A percentile compares a stretch with the other conserved stretches of the same genome.
phyloP scores from a whole-genome alignment of 2,797 vertebrate species.

The Epinephelus coioides region DNA sequence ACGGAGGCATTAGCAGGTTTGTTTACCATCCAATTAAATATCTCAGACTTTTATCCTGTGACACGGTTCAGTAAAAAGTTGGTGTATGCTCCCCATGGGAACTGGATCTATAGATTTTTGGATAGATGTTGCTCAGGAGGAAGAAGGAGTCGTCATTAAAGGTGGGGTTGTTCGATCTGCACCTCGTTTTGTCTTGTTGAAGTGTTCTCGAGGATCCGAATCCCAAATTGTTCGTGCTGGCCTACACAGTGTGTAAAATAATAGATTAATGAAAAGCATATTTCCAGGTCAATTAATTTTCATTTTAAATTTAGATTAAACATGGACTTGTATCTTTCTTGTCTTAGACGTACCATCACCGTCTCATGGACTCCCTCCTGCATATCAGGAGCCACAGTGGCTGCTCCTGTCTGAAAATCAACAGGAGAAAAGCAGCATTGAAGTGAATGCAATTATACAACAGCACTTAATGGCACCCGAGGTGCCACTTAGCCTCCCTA shows the following conservation, averaged over 20 bases:
- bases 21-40: constrained; percentile 12
- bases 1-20: constrained; percentile 9
- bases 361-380: neutral
- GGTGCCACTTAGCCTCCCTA: constrained; percentile 70
- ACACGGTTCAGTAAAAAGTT: neutral
- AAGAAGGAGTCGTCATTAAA: neutral
- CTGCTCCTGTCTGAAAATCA: constrained; percentile 34
- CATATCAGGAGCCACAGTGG: constrained; percentile 19
- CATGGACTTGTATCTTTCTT: neutral
- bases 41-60: neutral
- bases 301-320: neutral
- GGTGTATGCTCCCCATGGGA: neutral
- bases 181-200: neutral
- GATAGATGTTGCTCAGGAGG: neutral
- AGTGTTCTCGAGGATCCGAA: constrained; percentile 2
- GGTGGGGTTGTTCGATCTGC: neutral
- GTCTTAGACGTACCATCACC: neutral
- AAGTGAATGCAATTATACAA: constrained; percentile 65
- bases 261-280: neutral
- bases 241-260: neutral
- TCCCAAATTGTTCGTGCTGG: neutral
- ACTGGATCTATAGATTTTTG: constrained; percentile 4
- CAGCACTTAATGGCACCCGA: constrained; percentile 65
- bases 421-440: constrained; percentile 21
- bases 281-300: neutral